phyloP scores from a whole-genome alignment of 2,797 vertebrate genomes.

The Acanthopagrus latus region DNA sequence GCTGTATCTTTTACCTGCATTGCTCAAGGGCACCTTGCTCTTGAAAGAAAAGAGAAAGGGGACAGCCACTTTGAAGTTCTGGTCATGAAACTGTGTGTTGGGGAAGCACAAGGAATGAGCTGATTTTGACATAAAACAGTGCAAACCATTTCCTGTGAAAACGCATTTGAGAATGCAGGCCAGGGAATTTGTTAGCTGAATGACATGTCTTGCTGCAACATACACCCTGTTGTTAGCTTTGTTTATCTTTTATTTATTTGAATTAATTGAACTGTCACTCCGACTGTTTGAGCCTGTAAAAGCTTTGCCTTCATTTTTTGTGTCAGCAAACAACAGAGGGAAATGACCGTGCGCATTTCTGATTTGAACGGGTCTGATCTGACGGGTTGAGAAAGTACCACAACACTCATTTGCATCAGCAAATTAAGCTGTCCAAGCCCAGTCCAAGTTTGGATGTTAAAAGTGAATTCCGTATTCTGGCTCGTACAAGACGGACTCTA shows the following conservation, averaged over 20 bases:
- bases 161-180: background rate
- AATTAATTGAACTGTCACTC: conserved; percentile 52
- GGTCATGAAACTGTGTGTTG: conserved; percentile 1
- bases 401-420: conserved; percentile 39
- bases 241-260: conserved; percentile 47
- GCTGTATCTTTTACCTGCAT: conserved; percentile 26
- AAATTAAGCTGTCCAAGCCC: conserved; percentile 48
- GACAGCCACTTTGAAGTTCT: conserved; percentile 27
- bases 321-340: background rate
- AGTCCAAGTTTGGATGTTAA: conserved; percentile 15
- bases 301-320: conserved; percentile 5
- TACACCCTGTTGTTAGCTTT: conserved; percentile 21
- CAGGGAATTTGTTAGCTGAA: conserved; percentile 5
- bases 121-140: conserved; percentile 19
- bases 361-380: too few relatives aligned
- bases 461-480: conserved; percentile 14
- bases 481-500: background rate
- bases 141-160: background rate
- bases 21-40: conserved; percentile 50
- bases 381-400: conserved; percentile 4
- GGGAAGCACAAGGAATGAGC: conserved; percentile 2
- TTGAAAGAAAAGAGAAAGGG: background rate
- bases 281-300: conserved; percentile 2
- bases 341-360: background rate
- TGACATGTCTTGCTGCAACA: conserved; percentile 12